A percentile compares a stretch with the other conserved stretches of the same genome.
These are phyloP conservation scores for Babyrousa celebensis DNA, from an alignment of 2,797 vertebrate species.

Conservation along the genomic window DNA sequence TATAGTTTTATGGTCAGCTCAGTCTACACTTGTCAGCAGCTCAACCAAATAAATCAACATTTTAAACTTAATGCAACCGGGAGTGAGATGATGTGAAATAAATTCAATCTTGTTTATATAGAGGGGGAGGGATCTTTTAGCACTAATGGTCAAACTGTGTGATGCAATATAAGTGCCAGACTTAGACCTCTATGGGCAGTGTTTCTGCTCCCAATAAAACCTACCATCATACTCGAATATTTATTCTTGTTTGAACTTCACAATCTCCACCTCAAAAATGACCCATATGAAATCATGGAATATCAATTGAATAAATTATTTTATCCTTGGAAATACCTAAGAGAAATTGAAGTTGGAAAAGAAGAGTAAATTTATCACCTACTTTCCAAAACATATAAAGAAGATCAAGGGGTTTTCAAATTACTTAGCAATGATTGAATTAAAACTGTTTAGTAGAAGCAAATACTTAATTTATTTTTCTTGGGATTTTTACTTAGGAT, in stretches of 20 bases:
- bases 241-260: slow-evolving; percentile 1
- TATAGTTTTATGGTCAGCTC: slow-evolving; percentile 83
- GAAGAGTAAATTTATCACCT: slow-evolving; percentile 52
- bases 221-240: background rate
- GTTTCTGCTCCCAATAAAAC: slow-evolving; percentile 40
- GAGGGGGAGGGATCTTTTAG: slow-evolving; percentile 30
- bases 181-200: background rate
- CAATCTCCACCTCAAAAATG: slow-evolving; percentile 46
- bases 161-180: background rate
- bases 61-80: slow-evolving; percentile 61
- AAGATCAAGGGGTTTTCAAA: slow-evolving; percentile 74
- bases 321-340: slow-evolving; percentile 57
- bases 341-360: slow-evolving; percentile 9
- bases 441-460: slow-evolving; percentile 65
- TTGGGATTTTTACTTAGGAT: slow-evolving; percentile 58
- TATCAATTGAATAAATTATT: slow-evolving; percentile 65
- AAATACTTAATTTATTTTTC: slow-evolving; percentile 74
- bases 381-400: slow-evolving; percentile 44
- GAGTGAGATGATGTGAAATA: slow-evolving; percentile 61
- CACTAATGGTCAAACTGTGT: slow-evolving; percentile 60
- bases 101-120: slow-evolving; percentile 69
- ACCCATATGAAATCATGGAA: background rate
- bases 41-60: slow-evolving; percentile 84
- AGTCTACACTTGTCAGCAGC: slow-evolving; percentile 77
- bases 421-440: slow-evolving; percentile 71